These are phyloP conservation scores for Smithornis capensis DNA, from an alignment of 2,113 vertebrate genomes.

Conservation along the genomic window DNA sequence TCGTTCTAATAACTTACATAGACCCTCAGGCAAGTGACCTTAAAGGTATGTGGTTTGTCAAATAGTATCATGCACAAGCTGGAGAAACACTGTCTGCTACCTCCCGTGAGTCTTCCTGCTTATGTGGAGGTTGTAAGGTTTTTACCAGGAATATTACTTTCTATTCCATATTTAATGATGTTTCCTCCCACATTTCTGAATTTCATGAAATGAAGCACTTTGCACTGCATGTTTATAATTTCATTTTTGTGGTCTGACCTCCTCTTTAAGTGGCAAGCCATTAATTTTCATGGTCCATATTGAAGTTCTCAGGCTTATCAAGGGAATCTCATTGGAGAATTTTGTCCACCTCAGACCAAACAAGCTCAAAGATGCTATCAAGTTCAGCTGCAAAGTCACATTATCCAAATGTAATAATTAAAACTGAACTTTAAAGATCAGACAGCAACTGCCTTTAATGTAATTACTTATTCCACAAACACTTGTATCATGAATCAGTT, in stretches of 20 bases:
- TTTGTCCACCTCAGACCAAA: not conserved
- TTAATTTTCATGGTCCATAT: not conserved
- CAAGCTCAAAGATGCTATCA: not conserved
- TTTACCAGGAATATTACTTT: not conserved
- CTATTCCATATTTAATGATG: not conserved
- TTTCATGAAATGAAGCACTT: not conserved
- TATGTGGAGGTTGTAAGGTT: not conserved
- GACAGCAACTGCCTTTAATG: not conserved
- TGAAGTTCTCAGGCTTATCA: not conserved
- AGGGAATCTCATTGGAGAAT: not conserved
- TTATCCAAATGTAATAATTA: not conserved
- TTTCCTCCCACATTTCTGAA: not conserved
- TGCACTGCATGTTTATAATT: not conserved
- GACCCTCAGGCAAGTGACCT: not conserved
- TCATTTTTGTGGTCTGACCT: not conserved
- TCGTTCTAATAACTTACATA: not conserved
- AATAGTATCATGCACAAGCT: not conserved
- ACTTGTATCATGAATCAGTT: not conserved
- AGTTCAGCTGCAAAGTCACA: not conserved
- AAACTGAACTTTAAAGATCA: not conserved
- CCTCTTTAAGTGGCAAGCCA: not conserved
- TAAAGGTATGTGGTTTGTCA: not conserved
- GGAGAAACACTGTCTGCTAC: not conserved
- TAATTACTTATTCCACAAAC: not conserved
- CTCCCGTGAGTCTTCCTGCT: not conserved